Base-by-base conservation (phyloP, 2,113 vertebrate species). In the Zosterops borbonicus region DNA sequence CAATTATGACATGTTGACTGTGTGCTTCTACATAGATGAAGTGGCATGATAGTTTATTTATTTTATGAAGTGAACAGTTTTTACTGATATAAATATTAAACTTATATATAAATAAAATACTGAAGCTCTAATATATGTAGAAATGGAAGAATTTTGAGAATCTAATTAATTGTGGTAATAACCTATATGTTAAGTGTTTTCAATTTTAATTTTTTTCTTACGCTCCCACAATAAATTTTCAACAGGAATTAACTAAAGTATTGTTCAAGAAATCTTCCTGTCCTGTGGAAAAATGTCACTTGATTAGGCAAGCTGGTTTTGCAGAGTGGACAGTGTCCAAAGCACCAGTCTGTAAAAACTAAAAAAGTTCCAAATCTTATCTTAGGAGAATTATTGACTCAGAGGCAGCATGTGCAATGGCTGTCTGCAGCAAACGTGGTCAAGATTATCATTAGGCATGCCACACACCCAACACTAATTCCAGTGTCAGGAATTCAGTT, bases 321-420 rank as follows among this genome's bases (percentile, higher is more conserved):
- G 88, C 84, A 92, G 90, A 90, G 80, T 95, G 96, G 92, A 95
- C 58, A 89, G 6, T 95, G 52, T 97, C 96, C 94, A 97, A 97
- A 95, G 49, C 90, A 92, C 90, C 82, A 94, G 53, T 87, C 88
- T 93, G 64, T 88, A 96, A 97, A 95, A 87, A 96, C 46, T 11
- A 94, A 94, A 97, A 97, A 67, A 94, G n/a, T 47, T 97, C 89
- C 82, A 91, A 49, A 96, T 95, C 95, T 98, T 97, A 97, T 97
- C 97, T 97, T 94, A 76, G 80, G 91, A 97, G 85, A 96, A 85
- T 95, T 97, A 87, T 96, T 97, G 94, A 97, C 91, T 98, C 97
- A 94, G 87, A 97, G 89, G 84, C 95, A 93, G 89, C 95, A 96
- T 96, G 96, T 97, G 95, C 9, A 63, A 91, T 96, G 73, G 31